A percentile compares a stretch with the other conserved stretches of the same genome.
Evolutionary conservation across 37 sponge, comb jelly and placozoan genomes (phyloP).

Genomic region (Mnemiopsis leidyi): DNA sequence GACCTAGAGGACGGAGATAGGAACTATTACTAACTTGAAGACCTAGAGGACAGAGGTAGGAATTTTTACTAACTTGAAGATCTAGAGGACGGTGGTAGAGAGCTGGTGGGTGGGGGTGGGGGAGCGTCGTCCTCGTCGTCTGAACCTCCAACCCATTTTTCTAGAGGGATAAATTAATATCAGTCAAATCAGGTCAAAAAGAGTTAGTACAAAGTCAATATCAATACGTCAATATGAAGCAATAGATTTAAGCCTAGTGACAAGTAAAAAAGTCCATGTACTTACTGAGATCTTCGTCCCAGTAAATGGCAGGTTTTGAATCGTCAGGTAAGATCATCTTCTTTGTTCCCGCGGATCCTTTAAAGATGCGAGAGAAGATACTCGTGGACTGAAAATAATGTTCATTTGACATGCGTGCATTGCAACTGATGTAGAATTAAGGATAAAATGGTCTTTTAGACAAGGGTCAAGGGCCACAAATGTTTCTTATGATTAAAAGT

Average conservation of each 20-base stretch:
- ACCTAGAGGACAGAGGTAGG: too few relatives aligned
- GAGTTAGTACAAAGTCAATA: too few relatives aligned
- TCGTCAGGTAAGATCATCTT: constrained; percentile 44
- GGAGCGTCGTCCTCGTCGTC: constrained; percentile 50
- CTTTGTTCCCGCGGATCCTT: background rate
- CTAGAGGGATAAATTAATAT: background rate
- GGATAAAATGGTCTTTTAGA: too few relatives aligned
- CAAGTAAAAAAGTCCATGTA: too few relatives aligned
- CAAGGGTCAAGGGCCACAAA: too few relatives aligned
- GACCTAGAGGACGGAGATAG: too few relatives aligned
- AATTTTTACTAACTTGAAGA: constrained; percentile 58
- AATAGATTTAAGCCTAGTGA: too few relatives aligned
- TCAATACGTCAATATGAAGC: too few relatives aligned
- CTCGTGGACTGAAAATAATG: background rate
- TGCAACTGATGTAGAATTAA: too few relatives aligned
- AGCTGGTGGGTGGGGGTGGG: constrained; percentile 35
- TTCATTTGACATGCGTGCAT: too few relatives aligned
- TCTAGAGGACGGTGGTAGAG: constrained; percentile 31
- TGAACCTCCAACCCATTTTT: background rate
- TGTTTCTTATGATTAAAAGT: too few relatives aligned
- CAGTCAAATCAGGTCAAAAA: background rate
- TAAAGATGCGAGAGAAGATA: constrained; percentile 35
- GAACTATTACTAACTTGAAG: too few relatives aligned
- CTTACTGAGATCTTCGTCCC: constrained; percentile 48
- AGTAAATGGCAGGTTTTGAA: constrained; percentile 46